A percentile compares a stretch with the other conserved stretches of the same genome.
Conservation (phyloP, 2,888 invertebrate species). For the Acronicta psi region DNA sequence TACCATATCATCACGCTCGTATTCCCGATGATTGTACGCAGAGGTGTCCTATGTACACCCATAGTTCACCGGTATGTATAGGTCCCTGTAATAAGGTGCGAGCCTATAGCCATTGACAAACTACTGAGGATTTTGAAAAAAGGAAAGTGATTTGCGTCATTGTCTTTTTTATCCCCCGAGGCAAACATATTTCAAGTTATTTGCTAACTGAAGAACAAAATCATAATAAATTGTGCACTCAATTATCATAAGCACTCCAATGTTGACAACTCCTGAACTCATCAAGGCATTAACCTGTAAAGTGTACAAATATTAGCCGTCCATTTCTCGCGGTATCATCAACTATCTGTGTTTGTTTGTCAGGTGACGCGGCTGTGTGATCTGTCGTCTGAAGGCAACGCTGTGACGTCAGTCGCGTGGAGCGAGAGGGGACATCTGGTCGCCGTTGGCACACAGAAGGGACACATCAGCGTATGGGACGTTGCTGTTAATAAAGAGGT, state of each 20-base stretch:
- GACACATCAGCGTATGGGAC: conserved; percentile 99
- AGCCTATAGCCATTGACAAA: too few species aligned
- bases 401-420: conserved; percentile 99
- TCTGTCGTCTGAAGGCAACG: conserved; percentile 96
- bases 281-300: conserved; percentile 42
- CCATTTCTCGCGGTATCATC: conserved; percentile 33
- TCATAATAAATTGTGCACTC: not conserved
- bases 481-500: conserved; percentile 97
- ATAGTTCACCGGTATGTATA: too few species aligned
- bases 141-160: too few species aligned
- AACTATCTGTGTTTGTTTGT: conserved; percentile 26
- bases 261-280: conserved; percentile 32
- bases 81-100: too few species aligned
- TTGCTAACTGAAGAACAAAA: not conserved
- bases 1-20: too few species aligned
- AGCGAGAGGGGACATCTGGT: conserved; percentile 98
- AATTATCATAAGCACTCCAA: not conserved
- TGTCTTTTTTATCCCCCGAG: too few species aligned
- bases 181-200: not conserved
- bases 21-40: too few species aligned
- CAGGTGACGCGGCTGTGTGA: conserved; percentile 98
- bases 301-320: conserved; percentile 36
- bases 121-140: too few species aligned
- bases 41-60: too few species aligned
- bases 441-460: conserved; percentile 99